phyloP scores from a whole-genome alignment of 2,888 invertebrate species.

The Hypsopygia costalis region DNA sequence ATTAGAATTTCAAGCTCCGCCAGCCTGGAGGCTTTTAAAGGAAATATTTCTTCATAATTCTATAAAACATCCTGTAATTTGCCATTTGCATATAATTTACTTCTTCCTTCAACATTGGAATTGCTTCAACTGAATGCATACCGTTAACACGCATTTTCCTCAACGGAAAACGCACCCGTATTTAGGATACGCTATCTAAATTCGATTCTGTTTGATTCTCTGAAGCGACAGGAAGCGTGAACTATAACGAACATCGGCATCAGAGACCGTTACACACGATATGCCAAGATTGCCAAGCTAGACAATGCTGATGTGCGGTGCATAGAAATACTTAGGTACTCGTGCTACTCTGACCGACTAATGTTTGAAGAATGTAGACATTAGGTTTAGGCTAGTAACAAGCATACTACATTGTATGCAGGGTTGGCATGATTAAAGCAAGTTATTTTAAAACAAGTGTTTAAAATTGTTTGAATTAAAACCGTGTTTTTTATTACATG shows the following conservation, averaged over 20 bases:
- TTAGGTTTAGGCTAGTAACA: too few relatives aligned
- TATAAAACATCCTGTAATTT: neutral
- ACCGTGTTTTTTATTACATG: too few relatives aligned
- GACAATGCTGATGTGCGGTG: neutral
- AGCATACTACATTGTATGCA: too few relatives aligned
- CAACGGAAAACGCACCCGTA: neutral
- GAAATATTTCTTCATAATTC: neutral
- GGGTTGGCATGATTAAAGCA: too few relatives aligned
- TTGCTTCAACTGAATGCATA: neutral
- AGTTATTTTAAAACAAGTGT: too few relatives aligned
- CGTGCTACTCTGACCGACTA: neutral
- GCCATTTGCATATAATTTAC: neutral
- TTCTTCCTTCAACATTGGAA: neutral
- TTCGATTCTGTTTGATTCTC: constrained; percentile 28
- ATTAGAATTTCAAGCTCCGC: too few relatives aligned
- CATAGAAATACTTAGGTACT: neutral
- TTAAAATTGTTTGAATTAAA: too few relatives aligned
- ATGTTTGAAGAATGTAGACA: too few relatives aligned
- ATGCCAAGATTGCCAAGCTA: neutral
- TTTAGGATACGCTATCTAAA: constrained; percentile 1
- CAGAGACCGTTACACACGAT: neutral
- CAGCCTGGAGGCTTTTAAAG: too few relatives aligned
- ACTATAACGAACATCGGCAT: constrained; percentile 21
- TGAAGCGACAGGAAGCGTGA: constrained; percentile 44
- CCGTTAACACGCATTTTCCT: neutral